Base-by-base conservation (phyloP, 2,797 vertebrate species). In the Acanthurus tractus region DNA sequence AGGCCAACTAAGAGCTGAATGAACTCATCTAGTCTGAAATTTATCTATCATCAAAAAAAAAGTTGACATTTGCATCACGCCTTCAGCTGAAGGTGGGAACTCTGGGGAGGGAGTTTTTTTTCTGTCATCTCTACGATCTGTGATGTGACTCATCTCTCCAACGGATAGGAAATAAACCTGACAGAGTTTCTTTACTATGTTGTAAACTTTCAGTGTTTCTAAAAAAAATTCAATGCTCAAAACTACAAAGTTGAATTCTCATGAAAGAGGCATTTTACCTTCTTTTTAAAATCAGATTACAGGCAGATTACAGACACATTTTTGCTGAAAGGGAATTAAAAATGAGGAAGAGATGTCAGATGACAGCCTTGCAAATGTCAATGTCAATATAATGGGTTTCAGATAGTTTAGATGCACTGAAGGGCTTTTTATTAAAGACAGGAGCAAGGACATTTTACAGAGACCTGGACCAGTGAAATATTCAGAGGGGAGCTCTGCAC, bases 111-210 rank as follows among this genome's bases (percentile, higher is more conserved):
- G 22, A 7, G 2, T 63, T 75, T 13, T 63, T 38, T 48, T 46
- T 10, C 38, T 44, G 25, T 44, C 48, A 45, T 8, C 46, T 14
- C 20, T 38, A 34, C 50, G 22, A 63, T 53, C 42, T 23, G 3
- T 44, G 49, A 42, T n/a, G 4, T 23, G 75, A 88, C 23, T 85
- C 12, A 76, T 74, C 17, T 46, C 13, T 20, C 25, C 66, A 40
- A 70, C 25, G 8, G 17, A 63, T 15, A 9, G 34, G n/a, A 48
- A 46, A 55, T 55, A 55, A 1, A 61, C 20, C 56, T 67, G 11
- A 76, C 36, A 68, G 56, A 59, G 34, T 45, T 22, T 38, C 61
- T 61, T 42, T 68, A 49, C 50, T 67, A 63, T 54, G 44, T 10
- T 72, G 65, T 42, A 68, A 49, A 46, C 55, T 71, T 79, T 38